A percentile compares a stretch with the other conserved stretches of the same genome.
Conservation (phyloP, 2,888 invertebrate species). For the Aradus depressus region DNA sequence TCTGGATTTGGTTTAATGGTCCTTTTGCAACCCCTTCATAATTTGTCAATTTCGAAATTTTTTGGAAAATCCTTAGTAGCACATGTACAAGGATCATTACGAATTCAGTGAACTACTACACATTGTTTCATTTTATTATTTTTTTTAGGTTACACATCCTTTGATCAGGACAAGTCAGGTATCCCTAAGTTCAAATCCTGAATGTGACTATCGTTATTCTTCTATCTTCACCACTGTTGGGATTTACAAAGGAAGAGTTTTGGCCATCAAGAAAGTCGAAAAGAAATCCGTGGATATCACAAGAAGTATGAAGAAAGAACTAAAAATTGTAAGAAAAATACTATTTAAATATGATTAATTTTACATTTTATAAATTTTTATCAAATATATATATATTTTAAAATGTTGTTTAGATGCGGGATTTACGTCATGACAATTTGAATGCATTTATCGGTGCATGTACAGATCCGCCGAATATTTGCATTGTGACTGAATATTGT, state of each 20-base stretch:
- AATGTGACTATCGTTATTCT: conserved; percentile 79
- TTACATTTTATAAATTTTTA: neutral
- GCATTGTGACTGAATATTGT: conserved; percentile 80
- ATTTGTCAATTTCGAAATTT: too few species aligned
- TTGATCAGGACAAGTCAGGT: conserved; percentile 72
- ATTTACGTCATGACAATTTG: conserved; percentile 81
- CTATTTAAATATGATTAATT: neutral
- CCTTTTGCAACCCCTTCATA: too few species aligned
- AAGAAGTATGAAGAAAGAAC: conserved; percentile 81
- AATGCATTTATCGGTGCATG: conserved; percentile 87
- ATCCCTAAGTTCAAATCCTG: conserved; percentile 83
- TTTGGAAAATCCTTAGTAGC: too few species aligned
- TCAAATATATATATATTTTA: neutral
- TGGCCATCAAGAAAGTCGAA: conserved; percentile 74
- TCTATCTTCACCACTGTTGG: conserved; percentile 85
- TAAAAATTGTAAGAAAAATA: conserved; percentile 61
- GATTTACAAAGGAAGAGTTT: conserved; percentile 73
- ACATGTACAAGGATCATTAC: too few species aligned
- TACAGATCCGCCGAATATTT: conserved; percentile 80
- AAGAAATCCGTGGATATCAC: conserved; percentile 81
- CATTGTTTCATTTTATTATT: too few species aligned
- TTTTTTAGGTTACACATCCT: conserved; percentile 46
- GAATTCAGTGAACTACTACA: too few species aligned
- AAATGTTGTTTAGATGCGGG: conserved; percentile 57
- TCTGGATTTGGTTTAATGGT: too few species aligned